Percentiles rank a stretch among this genome's conserved stretches.
phyloP scores from a whole-genome alignment of 1,140 invertebrate species.

The Meloidogyne floridensis region DNA sequence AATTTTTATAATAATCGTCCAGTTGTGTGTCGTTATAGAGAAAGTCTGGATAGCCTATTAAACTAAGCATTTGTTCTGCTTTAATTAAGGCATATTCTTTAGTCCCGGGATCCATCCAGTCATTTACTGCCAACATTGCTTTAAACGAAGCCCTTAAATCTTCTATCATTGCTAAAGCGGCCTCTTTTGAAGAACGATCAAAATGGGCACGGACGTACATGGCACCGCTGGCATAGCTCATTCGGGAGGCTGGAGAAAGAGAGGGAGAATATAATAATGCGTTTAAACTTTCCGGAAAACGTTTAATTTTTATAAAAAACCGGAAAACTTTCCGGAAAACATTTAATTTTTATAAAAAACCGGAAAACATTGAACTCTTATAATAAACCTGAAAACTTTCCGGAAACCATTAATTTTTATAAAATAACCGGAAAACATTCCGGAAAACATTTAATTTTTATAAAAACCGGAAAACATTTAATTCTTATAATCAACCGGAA shows the following conservation, averaged over 20 bases:
- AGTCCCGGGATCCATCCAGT: constrained; percentile 61
- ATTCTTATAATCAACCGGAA: constrained; percentile 30
- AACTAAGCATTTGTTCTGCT: constrained; percentile 51
- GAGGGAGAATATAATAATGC: neutral
- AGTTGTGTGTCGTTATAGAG: constrained; percentile 48
- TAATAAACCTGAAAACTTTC: no score
- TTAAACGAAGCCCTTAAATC: constrained; percentile 52
- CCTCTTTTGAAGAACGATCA: constrained; percentile 36
- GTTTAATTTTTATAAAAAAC: neutral
- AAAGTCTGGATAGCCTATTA: constrained; percentile 61
- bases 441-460: neutral
- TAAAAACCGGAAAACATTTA: constrained; percentile 34
- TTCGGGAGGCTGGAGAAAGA: constrained; percentile 9
- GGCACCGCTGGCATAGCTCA: constrained; percentile 49
- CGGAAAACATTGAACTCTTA: constrained; percentile 45
- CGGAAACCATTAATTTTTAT: neutral
- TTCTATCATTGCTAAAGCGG: constrained; percentile 60
- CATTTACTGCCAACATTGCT: constrained; percentile 48
- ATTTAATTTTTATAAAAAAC: neutral
- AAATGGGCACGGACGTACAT: constrained; percentile 58
- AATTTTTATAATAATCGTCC: constrained; percentile 57
- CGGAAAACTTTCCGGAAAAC: constrained; percentile 30
- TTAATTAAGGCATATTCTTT: constrained; percentile 58
- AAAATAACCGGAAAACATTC: neutral
- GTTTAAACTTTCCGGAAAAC: no score